These are phyloP conservation scores for Bothrops jararaca DNA, from an alignment of 2,113 vertebrate genomes.

Conservation along the genomic window DNA sequence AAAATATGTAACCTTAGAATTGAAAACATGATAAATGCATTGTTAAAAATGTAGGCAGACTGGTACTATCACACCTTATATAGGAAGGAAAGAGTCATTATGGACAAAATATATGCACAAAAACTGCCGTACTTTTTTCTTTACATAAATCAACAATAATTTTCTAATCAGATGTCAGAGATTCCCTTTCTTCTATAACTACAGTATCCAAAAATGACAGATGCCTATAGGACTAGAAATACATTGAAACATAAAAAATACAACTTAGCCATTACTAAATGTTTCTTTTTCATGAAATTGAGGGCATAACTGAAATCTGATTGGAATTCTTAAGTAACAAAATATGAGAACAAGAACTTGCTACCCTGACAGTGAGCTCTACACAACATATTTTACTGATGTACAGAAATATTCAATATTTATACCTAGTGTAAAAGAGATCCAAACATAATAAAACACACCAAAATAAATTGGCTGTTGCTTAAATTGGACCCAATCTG, in stretches of 20 bases:
- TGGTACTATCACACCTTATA: conserved; percentile 1
- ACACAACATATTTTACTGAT: not conserved
- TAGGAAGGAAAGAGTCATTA: not conserved
- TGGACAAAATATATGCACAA: not conserved
- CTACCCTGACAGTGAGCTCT: not conserved
- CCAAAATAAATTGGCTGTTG: conserved; percentile 1
- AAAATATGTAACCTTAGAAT: not conserved
- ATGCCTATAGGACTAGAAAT: conserved; percentile 44
- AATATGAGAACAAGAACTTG: conserved; percentile 9
- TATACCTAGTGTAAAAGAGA: not conserved
- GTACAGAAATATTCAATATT: not conserved
- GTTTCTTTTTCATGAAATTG: conserved; percentile 21
- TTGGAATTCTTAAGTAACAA: not conserved
- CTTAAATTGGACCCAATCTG: not conserved
- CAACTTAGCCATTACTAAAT: conserved; percentile 43
- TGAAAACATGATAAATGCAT: not conserved
- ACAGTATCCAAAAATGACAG: conserved; percentile 48
- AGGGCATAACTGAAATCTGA: conserved; percentile 35
- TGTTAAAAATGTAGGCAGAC: not conserved
- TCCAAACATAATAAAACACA: conserved; percentile 6
- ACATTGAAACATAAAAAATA: conserved; percentile 28
- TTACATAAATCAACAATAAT: conserved; percentile 46
- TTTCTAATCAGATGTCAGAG: conserved; percentile 45
- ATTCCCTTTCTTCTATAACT: conserved; percentile 45
- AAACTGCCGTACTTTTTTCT: not conserved